Evolutionary conservation across 2,888 invertebrate species (phyloP).

Genomic region (Tetramorium bicarinatum): DNA sequence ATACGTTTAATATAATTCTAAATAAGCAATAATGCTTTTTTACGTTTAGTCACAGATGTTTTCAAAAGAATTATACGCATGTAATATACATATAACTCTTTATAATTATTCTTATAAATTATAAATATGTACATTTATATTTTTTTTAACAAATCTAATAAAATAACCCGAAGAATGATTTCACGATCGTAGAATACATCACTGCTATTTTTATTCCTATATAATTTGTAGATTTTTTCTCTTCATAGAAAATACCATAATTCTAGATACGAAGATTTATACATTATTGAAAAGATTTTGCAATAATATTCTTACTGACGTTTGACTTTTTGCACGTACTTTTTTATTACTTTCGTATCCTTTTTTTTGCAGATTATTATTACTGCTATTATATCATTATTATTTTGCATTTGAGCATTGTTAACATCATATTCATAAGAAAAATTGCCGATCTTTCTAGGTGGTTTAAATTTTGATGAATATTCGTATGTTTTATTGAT

Average conservation of each 20-base stretch:
- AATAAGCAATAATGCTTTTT: not conserved
- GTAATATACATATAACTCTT: not conserved
- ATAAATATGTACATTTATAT: not conserved
- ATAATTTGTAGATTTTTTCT: not conserved
- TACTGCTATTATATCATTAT: not conserved
- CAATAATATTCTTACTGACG: not conserved
- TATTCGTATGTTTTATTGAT: not conserved
- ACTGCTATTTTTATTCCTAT: not conserved
- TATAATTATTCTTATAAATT: not conserved
- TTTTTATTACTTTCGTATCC: not conserved
- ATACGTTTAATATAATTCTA: not conserved
- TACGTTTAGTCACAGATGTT: not conserved
- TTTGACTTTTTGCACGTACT: not conserved
- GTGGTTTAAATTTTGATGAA: not conserved
- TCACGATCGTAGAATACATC: not conserved
- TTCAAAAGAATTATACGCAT: not conserved
- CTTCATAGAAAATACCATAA: conserved; percentile 2
- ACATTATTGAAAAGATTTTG: not conserved
- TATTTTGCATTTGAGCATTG: not conserved
- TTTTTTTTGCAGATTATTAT: not conserved
- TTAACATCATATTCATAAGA: not conserved
- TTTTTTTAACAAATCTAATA: conserved; percentile 1
- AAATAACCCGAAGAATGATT: not conserved
- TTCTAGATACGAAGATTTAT: not conserved
- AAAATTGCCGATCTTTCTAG: not conserved